phyloP scores from a whole-genome alignment of 2,113 vertebrate genomes.

The Glareola pratincola region DNA sequence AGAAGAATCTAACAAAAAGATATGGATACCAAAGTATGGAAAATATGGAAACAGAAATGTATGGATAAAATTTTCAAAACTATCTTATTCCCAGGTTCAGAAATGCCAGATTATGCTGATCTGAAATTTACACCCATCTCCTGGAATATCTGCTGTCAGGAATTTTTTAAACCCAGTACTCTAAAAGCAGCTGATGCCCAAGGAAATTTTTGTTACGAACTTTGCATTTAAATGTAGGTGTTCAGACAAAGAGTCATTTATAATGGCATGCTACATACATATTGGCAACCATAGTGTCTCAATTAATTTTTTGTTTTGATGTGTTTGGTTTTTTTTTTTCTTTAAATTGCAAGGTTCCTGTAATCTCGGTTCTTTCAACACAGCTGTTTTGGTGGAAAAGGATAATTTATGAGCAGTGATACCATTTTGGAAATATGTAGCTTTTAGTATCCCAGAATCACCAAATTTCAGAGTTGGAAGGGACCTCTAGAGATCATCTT shows the following conservation, averaged over 20 bases:
- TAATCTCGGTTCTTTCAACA: neutral
- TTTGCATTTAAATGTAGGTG: neutral
- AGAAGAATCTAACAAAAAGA: neutral
- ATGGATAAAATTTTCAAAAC: neutral
- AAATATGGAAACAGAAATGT: neutral
- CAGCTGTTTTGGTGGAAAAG: neutral
- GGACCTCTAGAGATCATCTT: too few species aligned
- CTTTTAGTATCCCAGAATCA: too few species aligned
- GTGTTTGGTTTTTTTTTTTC: neutral
- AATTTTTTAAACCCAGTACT: neutral
- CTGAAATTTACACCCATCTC: neutral
- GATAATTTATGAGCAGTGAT: neutral
- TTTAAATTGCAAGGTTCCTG: neutral
- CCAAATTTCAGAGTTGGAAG: too few species aligned
- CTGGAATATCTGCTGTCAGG: neutral
- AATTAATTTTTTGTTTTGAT: neutral
- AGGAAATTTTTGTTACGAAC: neutral
- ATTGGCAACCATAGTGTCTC: neutral
- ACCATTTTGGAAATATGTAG: neutral
- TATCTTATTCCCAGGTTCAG: neutral
- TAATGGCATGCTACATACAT: neutral
- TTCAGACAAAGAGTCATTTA: neutral
- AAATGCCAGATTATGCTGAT: neutral
- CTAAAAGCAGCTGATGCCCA: neutral
- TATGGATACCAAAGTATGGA: neutral